Base-by-base conservation (phyloP, 2,797 vertebrate genomes). In the Rhynchonycteris naso region DNA sequence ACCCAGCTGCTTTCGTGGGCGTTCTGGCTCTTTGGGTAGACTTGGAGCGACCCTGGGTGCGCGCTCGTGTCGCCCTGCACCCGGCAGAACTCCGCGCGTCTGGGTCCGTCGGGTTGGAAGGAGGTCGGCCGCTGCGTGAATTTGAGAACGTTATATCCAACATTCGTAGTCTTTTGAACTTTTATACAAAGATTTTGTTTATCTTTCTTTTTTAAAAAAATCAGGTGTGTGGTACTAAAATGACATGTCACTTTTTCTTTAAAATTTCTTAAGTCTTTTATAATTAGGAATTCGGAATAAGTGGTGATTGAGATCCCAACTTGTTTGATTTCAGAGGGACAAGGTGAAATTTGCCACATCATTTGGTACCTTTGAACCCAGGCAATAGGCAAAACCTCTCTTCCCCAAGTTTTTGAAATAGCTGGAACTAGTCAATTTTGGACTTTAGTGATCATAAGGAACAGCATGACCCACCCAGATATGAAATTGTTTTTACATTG, bases 241-340 rank as follows among this genome's bases (percentile, higher is more conserved):
- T 78, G 63, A 72, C 82, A 33, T 54, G 89, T 19, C 69, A 24
- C 30, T 65, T 56, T 76, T 86, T 56, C 54, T 82, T 59, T 18
- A 33, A 63, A 50, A 54, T 86, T 68, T 80, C 30, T 0, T 38
- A 74, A 71, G 28, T 52, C 7, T 72, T 11, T 33, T 82, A 19
- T n/a, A 30, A 33, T 88, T 78, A 33, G 28, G 66, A n/a, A 50
- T 85, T 76, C 54, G 52, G 50, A 74, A n/a, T 35, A 30, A 86
- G 7, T 80, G 52, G 75, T 26, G 54, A 35, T 35, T 10, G 14
- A 35, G 22, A 16, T 11, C n/a, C 24, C 28, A 47, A 7, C 38
- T 92, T 76, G 65, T 66, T 65, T 26, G 30, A 21, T 90, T 90
- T 90, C 47, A 83, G n/a, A 76, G 93, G 26, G 76, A 80, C 13